Evolutionary conservation across 2,888 invertebrate genomes (phyloP), one percentile per base, ranked within the genome.

Genomic region (Brachyptera risi): DNA sequence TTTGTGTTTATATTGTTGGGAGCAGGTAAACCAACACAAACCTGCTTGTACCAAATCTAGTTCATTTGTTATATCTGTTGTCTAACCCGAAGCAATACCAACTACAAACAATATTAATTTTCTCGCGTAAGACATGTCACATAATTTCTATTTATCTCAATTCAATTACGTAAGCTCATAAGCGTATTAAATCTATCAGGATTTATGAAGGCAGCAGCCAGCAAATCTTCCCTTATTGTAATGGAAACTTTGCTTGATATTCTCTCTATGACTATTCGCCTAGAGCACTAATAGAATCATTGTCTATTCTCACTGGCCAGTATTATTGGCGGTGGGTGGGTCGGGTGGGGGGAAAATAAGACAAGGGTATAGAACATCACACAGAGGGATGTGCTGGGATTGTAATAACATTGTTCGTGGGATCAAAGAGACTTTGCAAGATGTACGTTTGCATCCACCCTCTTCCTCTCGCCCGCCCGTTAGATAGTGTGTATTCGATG

Each of bases 351-450:
- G 21, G 19, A 47, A 47, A 21, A n/a, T 21, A 24, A 24, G 24
- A 23, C 7, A 15, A 40, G 40, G 40, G 15, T 24, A 21, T 4
- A 24, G n/a, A 3, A 21, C 23, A 21, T 17, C 47, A 51, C 15
- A 3, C 35, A 19, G 23, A 15, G 37, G 3, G 35, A 35, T 9
- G 35, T 3, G 11, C 17, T 13, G 37, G 54, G 54, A 54, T 51
- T 54, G 31, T 54, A 54, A 54, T 54, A 54, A 54, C 54, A 54
- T 54, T 54, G 54, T 54, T 37, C 54, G n/a, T 35, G 24, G 54
- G 54, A 54, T 54, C 54, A 54, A 54, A 54, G 54, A 37, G 54
- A 54, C 31, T 54, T 47, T 35, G 21, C 17, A 54, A 54, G 54
- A 54, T 54, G 37, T 54, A 37, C 21, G 54, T 54, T 54, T 54